Conservation (phyloP, 2,113 vertebrate genomes). For the Tragulus kanchil region DNA sequence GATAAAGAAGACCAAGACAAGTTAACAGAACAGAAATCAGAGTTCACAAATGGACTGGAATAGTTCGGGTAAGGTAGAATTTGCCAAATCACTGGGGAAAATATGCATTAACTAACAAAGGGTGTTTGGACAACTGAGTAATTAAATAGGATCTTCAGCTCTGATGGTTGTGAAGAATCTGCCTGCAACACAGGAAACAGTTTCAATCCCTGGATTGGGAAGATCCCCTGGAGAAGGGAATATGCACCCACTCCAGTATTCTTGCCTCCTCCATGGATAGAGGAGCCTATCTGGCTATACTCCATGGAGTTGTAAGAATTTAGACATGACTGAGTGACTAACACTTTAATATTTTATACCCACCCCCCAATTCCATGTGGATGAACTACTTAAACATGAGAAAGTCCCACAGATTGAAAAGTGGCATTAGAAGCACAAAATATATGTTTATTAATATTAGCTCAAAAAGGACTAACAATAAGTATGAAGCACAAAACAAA, state of each 20-base stretch:
- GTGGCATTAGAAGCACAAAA: neutral
- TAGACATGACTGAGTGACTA: neutral
- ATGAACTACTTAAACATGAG: neutral
- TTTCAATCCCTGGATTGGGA: neutral
- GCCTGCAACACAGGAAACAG: neutral
- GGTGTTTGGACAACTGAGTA: neutral
- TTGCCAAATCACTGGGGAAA: neutral
- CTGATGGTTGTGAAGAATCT: neutral
- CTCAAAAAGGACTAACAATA: neutral
- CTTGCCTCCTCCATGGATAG: neutral
- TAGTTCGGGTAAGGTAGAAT: neutral
- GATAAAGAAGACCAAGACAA: neutral
- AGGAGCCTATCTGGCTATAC: neutral
- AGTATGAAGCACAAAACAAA: neutral
- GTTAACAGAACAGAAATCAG: neutral
- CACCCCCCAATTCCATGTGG: neutral
- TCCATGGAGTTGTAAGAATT: neutral
- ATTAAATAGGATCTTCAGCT: neutral
- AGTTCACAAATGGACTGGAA: neutral
- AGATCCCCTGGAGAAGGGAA: neutral
- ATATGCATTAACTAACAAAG: neutral
- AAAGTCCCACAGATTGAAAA: neutral
- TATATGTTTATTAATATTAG: conserved; percentile 1
- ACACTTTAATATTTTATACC: neutral
- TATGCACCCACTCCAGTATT: neutral